Base-by-base conservation (phyloP, 2,113 vertebrate genomes). In the Gallinago jamesoni region DNA sequence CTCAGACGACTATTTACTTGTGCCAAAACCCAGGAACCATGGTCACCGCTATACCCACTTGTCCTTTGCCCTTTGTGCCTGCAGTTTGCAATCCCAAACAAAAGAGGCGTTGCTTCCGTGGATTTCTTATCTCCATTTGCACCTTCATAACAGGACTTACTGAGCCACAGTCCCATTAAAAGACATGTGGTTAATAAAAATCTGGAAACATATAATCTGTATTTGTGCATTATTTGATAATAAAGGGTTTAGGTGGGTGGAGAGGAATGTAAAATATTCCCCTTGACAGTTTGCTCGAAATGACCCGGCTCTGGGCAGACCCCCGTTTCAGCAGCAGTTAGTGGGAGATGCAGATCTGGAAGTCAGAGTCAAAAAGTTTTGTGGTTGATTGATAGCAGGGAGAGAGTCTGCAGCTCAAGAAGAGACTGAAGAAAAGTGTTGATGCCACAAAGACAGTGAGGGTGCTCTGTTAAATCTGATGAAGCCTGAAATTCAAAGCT, bases 401-500 rank as follows among this genome's bases (percentile, higher is more conserved):
- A 56, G 18, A 62, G 50, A 78, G 15, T 21, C 56, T 35, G 57
- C 64, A 60, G 48, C 72, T 94, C 33, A 30, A 72, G 77, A 81
- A 24, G 22, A 70, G 63, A 79, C 39, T 1, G 4, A 69, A 52
- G 64, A 37, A 81, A 94, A 92, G 48, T 17, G 69, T 78, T 45
- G 73, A 84, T 35, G 24, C 73, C 41, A 75, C 48, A 72, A 78
- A 94, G 73, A 45, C 35, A 41, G 45, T 35, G 4, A 6, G 0
- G 0, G 16, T 60, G 60, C 66, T 81, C 83, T 48, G 47, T 96
- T 89, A 75, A 93, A 82, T 45, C 83, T 75, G 43, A 84, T 72
- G 90, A 89, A 90, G 80, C 73, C 55, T 96, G 94, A 96, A 95
- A 92, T 87, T 84, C 80, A 81, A 91, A 93, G 76, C 73, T 79